Conservation (phyloP, 2,113 vertebrate genomes). For the Saccopteryx bilineata region DNA sequence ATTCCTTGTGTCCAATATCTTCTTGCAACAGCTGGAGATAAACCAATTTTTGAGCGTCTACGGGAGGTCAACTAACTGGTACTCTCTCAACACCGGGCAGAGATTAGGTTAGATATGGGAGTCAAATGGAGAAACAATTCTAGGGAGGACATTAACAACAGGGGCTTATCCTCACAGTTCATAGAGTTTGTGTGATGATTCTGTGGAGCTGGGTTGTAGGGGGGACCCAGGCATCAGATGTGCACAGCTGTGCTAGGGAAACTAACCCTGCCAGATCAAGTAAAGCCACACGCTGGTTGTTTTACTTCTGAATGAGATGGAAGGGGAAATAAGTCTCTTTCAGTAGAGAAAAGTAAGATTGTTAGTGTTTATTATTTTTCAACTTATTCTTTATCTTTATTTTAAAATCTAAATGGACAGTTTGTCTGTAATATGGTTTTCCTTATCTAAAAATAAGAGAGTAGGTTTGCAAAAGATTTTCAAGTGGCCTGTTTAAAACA, state of each 20-base stretch:
- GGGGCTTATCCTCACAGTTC: neutral
- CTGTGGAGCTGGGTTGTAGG: neutral
- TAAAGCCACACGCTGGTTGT: neutral
- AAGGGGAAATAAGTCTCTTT: neutral
- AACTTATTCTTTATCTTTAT: conserved; percentile 25
- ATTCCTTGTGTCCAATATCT: neutral
- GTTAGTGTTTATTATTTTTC: conserved; percentile 29
- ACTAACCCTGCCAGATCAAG: neutral
- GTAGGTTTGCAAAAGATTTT: conserved; percentile 10
- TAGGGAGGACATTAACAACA: neutral
- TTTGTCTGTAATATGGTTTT: conserved; percentile 37
- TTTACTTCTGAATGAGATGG: conserved; percentile 49
- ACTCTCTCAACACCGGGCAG: neutral
- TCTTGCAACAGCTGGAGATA: neutral
- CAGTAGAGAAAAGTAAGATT: conserved; percentile 15
- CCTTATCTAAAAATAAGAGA: neutral
- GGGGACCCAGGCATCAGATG: conserved; percentile 72
- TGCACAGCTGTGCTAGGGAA: conserved; percentile 72
- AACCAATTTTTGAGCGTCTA: neutral
- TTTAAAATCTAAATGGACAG: conserved; percentile 21
- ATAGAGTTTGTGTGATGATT: neutral
- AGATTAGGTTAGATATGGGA: neutral
- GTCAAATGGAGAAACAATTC: neutral
- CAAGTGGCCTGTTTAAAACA: neutral
- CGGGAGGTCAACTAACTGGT: neutral